A percentile compares a stretch with the other conserved stretches of the same genome.
Conservation (phyloP, 2,888 invertebrate genomes). For the Amiota minor region DNA sequence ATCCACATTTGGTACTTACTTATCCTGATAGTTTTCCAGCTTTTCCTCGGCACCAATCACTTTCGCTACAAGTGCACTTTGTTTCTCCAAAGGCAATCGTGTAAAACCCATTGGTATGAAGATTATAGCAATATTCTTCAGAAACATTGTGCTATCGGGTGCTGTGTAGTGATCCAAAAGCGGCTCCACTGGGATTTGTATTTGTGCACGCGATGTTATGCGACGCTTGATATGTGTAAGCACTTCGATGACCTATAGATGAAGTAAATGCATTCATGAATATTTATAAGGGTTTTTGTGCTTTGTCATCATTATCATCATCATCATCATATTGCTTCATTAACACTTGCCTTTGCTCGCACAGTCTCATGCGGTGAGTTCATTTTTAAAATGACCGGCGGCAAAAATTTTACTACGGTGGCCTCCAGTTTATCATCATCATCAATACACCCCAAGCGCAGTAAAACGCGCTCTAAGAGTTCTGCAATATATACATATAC, state of each 20-base stretch:
- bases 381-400: constrained; percentile 91
- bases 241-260: constrained; percentile 87
- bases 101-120: constrained; percentile 95
- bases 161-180: constrained; percentile 87
- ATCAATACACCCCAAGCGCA: constrained; percentile 90
- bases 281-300: constrained; percentile 36
- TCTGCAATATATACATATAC: constrained; percentile 75
- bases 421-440: constrained; percentile 90
- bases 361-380: constrained; percentile 91
- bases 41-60: constrained; percentile 86
- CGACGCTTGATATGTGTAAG: constrained; percentile 93
- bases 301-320: constrained; percentile 42
- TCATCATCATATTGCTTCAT: neutral
- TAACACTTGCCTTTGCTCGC: constrained; percentile 76
- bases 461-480: constrained; percentile 89
- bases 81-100: constrained; percentile 82
- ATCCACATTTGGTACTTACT: constrained; percentile 74
- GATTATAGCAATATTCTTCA: constrained; percentile 93
- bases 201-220: constrained; percentile 86
- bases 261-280: constrained; percentile 20
- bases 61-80: constrained; percentile 82
- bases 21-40: constrained; percentile 88
- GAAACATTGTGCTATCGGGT: constrained; percentile 78
- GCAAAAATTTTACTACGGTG: constrained; percentile 84
- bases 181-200: constrained; percentile 89